These are phyloP conservation scores for Crotophaga sulcirostris DNA, from an alignment of 2,113 vertebrate species.

Conservation along the genomic window DNA sequence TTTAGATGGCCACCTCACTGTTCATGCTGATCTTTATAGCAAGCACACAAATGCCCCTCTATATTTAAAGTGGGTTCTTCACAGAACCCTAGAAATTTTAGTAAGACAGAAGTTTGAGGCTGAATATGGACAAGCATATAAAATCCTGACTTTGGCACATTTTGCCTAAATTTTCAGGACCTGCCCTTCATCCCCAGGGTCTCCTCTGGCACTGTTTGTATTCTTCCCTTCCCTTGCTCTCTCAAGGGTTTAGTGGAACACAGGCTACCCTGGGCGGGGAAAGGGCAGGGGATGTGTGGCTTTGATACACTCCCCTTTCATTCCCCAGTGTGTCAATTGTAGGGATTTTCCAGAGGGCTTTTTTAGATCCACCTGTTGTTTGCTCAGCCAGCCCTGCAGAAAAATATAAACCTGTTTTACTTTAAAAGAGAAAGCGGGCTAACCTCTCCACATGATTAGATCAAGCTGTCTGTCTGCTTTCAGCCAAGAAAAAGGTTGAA, in stretches of 20 bases:
- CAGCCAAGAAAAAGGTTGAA: neutral
- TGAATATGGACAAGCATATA: neutral
- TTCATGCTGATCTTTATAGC: neutral
- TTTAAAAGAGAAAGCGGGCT: slow-evolving; percentile 15
- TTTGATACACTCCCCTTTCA: neutral
- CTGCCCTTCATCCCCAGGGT: neutral
- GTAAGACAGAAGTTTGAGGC: neutral
- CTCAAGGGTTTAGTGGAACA: neutral
- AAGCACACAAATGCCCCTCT: neutral
- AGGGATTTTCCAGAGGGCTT: slow-evolving; percentile 42
- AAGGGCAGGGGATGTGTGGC: neutral
- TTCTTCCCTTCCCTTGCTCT: neutral
- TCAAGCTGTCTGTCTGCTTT: slow-evolving; percentile 13
- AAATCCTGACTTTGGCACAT: neutral
- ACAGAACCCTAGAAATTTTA: neutral
- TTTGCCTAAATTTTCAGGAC: neutral
- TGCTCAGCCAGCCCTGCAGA: slow-evolving; percentile 13
- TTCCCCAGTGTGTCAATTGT: neutral
- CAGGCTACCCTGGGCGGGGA: neutral
- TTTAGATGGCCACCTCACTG: slow-evolving; percentile 43
- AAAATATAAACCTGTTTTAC: slow-evolving; percentile 43
- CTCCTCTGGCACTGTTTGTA: neutral
- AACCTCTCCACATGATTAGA: neutral
- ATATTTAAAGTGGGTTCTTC: neutral
- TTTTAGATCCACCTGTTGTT: slow-evolving; percentile 52